Conservation (phyloP, 2,888 invertebrate genomes). For the Ganaspis brasiliensis region DNA sequence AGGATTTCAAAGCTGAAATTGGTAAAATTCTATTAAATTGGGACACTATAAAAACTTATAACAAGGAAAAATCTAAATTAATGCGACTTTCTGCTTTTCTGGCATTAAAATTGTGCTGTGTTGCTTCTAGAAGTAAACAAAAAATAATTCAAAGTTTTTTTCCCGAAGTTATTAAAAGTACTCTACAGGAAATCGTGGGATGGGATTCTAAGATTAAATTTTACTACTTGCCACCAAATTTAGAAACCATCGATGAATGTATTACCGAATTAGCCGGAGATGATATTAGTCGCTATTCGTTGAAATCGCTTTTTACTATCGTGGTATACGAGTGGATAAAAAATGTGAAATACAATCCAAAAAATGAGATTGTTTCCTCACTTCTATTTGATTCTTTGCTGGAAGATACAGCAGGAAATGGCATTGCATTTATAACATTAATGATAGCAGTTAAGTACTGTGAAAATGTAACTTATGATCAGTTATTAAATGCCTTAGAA, state of each 20-base stretch:
- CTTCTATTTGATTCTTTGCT: conserved; percentile 8
- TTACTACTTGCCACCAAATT: background rate
- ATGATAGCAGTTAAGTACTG: background rate
- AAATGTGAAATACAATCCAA: background rate
- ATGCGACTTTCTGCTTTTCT: conserved; percentile 15
- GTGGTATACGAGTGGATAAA: conserved; percentile 6
- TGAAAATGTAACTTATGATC: background rate
- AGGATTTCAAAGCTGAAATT: background rate
- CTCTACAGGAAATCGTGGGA: background rate
- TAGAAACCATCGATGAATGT: background rate
- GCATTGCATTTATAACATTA: conserved; percentile 4
- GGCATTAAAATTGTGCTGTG: background rate
- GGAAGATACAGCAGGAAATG: background rate
- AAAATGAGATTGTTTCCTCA: background rate
- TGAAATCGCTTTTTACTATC: background rate
- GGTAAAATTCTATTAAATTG: background rate
- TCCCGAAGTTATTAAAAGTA: background rate
- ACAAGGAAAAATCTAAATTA: background rate
- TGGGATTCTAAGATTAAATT: background rate
- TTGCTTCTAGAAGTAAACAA: background rate
- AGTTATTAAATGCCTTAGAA: background rate
- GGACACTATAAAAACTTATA: background rate
- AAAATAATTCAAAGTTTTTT: no score
- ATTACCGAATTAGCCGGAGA: background rate
- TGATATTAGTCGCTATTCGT: no score